Base-by-base conservation (phyloP, 2,888 invertebrate species). In the Suillia variegata region DNA sequence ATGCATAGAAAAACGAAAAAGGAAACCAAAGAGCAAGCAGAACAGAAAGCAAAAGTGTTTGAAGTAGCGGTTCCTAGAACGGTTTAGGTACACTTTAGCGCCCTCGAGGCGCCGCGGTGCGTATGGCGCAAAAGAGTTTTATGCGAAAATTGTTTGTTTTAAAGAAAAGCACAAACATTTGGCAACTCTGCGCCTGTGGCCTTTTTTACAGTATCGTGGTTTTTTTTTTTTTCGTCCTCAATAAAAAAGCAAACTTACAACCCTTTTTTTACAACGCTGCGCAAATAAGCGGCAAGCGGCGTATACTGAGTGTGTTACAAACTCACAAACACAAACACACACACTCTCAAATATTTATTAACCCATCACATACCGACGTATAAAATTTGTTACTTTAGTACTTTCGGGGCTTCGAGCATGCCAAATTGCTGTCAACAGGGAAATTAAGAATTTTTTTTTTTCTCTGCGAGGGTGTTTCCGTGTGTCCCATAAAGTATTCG, bases 341-440 rank as follows among this genome's bases (percentile, higher is more conserved):
- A 38, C 33, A 21, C 17, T 22, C 62, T 77, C 69, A 77, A 77
- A 77, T 79, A 77, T 77, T 77, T 79, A 77, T 77, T 76, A 78
- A 77, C 74, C 75, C 79, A 79, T 79, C 76, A 78, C 56, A 61
- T 59, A 63, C n/a, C n/a, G n/a, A n/a, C 62, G 65, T 61, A 62
- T 62, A 62, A 62, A 54, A 63, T 67, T 61, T 55, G 31, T 33
- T 55, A 55, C 53, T 57, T 49, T 49, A 38, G 15, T 20, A 45
- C 13, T 45, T 45, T 45, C 13, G 45, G 17, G 18, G 17, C 5
- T 8, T 4, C 5, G 13, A 68, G 72, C 75, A 74, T 71, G 64
- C 67, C 75, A 71, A 71, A 71, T 75, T 75, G 72, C 75, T 71
- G 71, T 75, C 71, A 71, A 75, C 71, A 73, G 71, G 71, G 71